Conservation (phyloP, 2,888 invertebrate species). For the Nebria brevicollis region DNA sequence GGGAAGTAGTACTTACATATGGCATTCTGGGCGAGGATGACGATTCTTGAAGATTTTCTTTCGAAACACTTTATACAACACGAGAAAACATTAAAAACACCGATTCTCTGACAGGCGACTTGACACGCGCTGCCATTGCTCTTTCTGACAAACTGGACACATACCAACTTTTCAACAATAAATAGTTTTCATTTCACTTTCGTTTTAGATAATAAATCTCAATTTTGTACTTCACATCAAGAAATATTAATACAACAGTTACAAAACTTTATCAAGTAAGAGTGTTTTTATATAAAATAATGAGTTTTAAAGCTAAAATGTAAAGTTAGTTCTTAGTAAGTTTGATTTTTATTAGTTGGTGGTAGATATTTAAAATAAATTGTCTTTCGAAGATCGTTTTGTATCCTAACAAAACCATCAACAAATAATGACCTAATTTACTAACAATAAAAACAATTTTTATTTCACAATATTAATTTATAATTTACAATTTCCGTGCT, state of each 20-base stretch:
- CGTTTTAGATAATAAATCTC: not conserved
- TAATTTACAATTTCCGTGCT: slow-evolving; percentile 69
- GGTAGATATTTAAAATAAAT: not conserved
- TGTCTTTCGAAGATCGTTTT: not conserved
- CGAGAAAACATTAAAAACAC: slow-evolving; percentile 39
- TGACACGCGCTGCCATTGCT: slow-evolving; percentile 42
- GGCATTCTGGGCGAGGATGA: slow-evolving; percentile 20
- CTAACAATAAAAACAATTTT: slow-evolving; percentile 15
- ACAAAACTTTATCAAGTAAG: no score
- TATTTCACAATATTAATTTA: slow-evolving; percentile 7
- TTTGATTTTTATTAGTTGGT: not conserved
- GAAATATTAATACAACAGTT: not conserved
- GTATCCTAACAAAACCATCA: slow-evolving; percentile 8
- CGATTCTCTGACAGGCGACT: slow-evolving; percentile 31
- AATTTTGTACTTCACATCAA: not conserved
- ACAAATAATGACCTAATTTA: slow-evolving; percentile 4
- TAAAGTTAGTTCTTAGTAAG: not conserved
- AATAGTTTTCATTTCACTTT: not conserved
- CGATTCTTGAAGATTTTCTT: slow-evolving; percentile 10
- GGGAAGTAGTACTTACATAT: slow-evolving; percentile 28
- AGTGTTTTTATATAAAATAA: not conserved
- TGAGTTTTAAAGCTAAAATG: not conserved
- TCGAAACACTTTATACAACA: slow-evolving; percentile 38
- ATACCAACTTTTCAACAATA: not conserved
- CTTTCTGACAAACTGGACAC: not conserved